Evolutionary conservation across 2,797 vertebrate genomes (phyloP), one percentile per base, ranked within the genome.

Genomic region (Gallinago solitaria): DNA sequence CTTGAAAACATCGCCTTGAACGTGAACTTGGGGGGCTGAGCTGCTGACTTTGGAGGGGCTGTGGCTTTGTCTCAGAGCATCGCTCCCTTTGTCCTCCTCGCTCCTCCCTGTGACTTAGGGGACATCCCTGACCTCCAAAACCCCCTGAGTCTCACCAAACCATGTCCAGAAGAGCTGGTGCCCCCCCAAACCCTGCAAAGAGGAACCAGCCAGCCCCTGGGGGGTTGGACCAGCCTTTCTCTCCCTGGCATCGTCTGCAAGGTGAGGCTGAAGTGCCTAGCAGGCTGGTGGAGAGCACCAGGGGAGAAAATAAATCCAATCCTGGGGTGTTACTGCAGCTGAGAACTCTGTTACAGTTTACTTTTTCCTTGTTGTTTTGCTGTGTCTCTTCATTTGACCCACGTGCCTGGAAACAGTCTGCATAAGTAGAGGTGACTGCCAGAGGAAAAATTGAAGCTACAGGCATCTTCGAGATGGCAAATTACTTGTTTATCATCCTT

Each of bases 111-210:
- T 5, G 21, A 24, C 56, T 33, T 21, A 11, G 43, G 57, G 67
- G 51, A 5, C 43, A 51, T 27, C 21, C 16, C 27, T 33, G 47
- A 9, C 24, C 68, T 11, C n/a, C 30, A 64, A 9, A 16, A 39
- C 13, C 32, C 56, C n/a, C 25, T 4, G 1, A 16, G 12, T 8
- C 5, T 6, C 30, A 77, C 57, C 0, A 35, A 11, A 53, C 2
- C 9, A 2, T 7, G 13, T 24, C 33, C 59, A n/a, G 9, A 30
- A 48, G 4, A 33, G 0, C 9, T 0, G 1, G 12, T 16, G 15
- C 8, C 23, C 33, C n/a, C 35, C 25, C 5, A 7, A 3, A 5
- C 14, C 33, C 19, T 4, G 0, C 1, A 1, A 33, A 50, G 15
- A 5, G 1, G 7, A 4, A 24, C 5, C 54, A 70, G 23, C 63